phyloP scores from a whole-genome alignment of 2,888 invertebrate species.

The Xanthia togata region DNA sequence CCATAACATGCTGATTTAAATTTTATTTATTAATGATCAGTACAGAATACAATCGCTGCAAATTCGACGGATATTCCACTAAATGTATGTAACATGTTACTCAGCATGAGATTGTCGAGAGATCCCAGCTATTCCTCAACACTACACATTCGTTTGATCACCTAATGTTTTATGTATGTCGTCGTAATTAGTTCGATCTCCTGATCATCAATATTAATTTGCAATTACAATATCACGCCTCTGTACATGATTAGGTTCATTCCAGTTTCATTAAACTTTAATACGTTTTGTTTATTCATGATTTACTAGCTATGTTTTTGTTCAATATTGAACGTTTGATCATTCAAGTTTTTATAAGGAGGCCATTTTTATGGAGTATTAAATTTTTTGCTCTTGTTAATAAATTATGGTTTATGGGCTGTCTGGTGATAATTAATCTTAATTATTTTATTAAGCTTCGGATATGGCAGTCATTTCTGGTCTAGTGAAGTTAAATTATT shows the following conservation, averaged over 20 bases:
- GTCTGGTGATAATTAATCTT: constrained; percentile 60
- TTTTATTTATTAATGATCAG: not conserved
- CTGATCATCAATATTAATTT: constrained; percentile 82
- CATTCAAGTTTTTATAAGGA: constrained; percentile 48
- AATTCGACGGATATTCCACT: not conserved
- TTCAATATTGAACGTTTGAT: constrained; percentile 56
- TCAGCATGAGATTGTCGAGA: constrained; percentile 26
- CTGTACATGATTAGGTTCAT: constrained; percentile 65
- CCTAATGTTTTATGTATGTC: constrained; percentile 76
- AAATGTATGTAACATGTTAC: constrained; percentile 4
- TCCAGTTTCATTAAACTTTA: constrained; percentile 69
- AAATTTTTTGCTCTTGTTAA: constrained; percentile 57
- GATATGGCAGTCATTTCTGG: constrained; percentile 60
- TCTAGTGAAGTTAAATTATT: constrained; percentile 59
- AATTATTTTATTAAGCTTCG: constrained; percentile 61
- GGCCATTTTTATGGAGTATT: constrained; percentile 51
- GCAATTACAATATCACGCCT: constrained; percentile 76
- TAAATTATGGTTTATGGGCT: constrained; percentile 59
- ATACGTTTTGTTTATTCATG: constrained; percentile 67
- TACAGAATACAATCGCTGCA: too few relatives aligned
- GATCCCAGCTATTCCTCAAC: constrained; percentile 32
- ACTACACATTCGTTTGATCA: constrained; percentile 64
- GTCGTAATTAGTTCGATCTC: constrained; percentile 74
- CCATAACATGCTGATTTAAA: not conserved
- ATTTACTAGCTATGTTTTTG: constrained; percentile 54